A percentile compares a stretch with the other conserved stretches of the same genome.
Evolutionary conservation across 2,797 vertebrate genomes (phyloP).

Genomic region (Microctenopoma steveboyesi): DNA sequence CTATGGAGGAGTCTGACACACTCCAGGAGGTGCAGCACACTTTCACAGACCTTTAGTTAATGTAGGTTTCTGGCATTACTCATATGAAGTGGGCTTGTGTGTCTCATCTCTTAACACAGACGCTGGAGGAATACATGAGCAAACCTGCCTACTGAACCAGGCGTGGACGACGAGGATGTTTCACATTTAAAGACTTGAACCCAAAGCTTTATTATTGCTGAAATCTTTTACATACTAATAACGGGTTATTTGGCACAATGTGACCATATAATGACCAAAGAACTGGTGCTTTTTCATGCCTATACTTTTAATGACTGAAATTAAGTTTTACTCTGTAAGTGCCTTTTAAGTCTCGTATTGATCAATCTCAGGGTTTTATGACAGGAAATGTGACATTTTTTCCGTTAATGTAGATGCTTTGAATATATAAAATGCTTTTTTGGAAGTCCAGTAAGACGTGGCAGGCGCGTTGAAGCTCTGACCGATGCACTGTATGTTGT

Average conservation of each 20-base stretch:
- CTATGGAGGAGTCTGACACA: slow-evolving; percentile 90
- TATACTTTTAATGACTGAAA: background rate
- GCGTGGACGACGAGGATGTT: background rate
- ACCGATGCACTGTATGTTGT: background rate
- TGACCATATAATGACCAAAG: background rate
- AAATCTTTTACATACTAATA: background rate
- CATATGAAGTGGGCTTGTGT: slow-evolving; percentile 6
- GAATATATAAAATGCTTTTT: slow-evolving; percentile 7
- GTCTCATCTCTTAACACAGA: slow-evolving; percentile 77
- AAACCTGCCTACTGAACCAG: slow-evolving; percentile 89
- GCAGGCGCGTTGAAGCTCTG: background rate
- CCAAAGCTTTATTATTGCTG: slow-evolving; percentile 10
- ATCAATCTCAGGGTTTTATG: slow-evolving; percentile 30
- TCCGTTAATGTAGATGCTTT: background rate
- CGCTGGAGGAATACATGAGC: slow-evolving; percentile 93
- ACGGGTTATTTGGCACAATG: background rate
- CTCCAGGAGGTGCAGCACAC: slow-evolving; percentile 88
- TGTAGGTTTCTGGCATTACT: background rate
- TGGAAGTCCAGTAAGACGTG: background rate
- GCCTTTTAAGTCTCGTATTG: slow-evolving; percentile 42
- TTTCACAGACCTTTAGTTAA: background rate
- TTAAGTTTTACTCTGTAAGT: slow-evolving; percentile 12
- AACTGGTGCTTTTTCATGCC: background rate
- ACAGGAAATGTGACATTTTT: background rate
- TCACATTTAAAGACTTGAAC: slow-evolving; percentile 20